Percentiles rank a stretch among this genome's conserved stretches.
These are phyloP conservation scores for Gavialis gangeticus DNA, from an alignment of 2,113 vertebrate species.

Conservation along the genomic window DNA sequence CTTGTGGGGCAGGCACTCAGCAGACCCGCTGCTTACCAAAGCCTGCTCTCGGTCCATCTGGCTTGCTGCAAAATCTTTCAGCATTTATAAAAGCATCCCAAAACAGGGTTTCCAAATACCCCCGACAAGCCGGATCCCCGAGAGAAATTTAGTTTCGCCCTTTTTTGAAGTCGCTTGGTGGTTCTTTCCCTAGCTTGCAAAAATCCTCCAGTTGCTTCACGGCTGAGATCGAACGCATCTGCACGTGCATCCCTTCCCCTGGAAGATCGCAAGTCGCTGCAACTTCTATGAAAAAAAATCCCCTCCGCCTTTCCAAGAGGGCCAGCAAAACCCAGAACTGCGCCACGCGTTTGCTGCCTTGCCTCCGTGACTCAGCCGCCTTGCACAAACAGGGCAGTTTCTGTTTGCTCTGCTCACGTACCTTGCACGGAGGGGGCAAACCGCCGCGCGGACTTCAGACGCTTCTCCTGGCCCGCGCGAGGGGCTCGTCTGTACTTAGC, in stretches of 20 bases:
- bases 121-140: accelerated
- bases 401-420: not conserved
- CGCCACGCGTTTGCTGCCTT: not conserved
- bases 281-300: too few species aligned
- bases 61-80: accelerated
- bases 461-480: not conserved
- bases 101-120: not conserved
- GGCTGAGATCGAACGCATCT: accelerated
- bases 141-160: not conserved
- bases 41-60: not conserved
- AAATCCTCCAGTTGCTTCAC: constrained; percentile 41
- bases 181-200: not conserved
- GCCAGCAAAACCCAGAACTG: not conserved
- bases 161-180: too few species aligned
- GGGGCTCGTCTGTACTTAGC: not conserved
- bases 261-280: not conserved
- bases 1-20: not conserved
- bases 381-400: not conserved
- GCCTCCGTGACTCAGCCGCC: not conserved
- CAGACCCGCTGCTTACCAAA: accelerated
- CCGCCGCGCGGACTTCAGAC: not conserved
- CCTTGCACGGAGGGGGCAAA: not conserved
- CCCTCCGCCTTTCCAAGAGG: not conserved
- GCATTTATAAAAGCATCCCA: constrained; percentile 4
- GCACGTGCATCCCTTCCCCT: accelerated